These are phyloP conservation scores for Anoplopoma fimbria DNA, from an alignment of 2,113 vertebrate genomes.

Conservation along the genomic window DNA sequence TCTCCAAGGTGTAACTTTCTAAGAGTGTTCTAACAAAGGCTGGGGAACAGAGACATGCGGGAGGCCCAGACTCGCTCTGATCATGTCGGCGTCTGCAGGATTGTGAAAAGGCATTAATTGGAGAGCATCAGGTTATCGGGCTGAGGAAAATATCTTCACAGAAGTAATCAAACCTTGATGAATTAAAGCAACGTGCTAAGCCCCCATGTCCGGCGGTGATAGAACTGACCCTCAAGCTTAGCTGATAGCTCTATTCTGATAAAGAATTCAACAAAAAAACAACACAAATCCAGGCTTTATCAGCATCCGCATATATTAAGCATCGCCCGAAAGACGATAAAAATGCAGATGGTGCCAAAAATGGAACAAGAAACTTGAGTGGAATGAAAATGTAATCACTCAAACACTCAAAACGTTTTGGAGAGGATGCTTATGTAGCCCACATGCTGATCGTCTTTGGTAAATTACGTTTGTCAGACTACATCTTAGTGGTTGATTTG, in stretches of 20 bases:
- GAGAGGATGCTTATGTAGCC: slow-evolving; percentile 70
- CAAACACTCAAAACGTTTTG: slow-evolving; percentile 66
- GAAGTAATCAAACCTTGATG: slow-evolving; percentile 86
- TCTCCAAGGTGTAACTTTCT: slow-evolving; percentile 72
- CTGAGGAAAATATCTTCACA: slow-evolving; percentile 78
- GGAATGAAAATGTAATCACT: slow-evolving; percentile 78
- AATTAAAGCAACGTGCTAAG: slow-evolving; percentile 82
- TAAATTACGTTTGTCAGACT: slow-evolving; percentile 72
- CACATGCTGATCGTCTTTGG: slow-evolving; percentile 66
- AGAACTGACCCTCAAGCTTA: slow-evolving; percentile 75
- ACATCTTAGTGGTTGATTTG: slow-evolving; percentile 75
- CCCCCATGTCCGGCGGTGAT: slow-evolving; percentile 72
- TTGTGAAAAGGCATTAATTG: slow-evolving; percentile 80
- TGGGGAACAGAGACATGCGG: slow-evolving; percentile 49
- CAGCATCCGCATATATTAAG: slow-evolving; percentile 76
- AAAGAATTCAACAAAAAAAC: slow-evolving; percentile 67
- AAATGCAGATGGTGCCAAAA: slow-evolving; percentile 73
- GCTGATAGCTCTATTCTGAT: slow-evolving; percentile 72
- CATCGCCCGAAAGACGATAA: slow-evolving; percentile 47
- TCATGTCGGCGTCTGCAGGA: slow-evolving; percentile 70
- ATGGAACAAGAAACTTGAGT: slow-evolving; percentile 66
- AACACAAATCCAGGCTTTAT: slow-evolving; percentile 77
- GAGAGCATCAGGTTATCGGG: slow-evolving; percentile 80
- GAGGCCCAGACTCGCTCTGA: slow-evolving; percentile 65
- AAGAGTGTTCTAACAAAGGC: slow-evolving; percentile 61